A percentile compares a stretch with the other conserved stretches of the same genome.
phyloP scores from a whole-genome alignment of 2,888 invertebrate species.

The Cartodere bifasciata region DNA sequence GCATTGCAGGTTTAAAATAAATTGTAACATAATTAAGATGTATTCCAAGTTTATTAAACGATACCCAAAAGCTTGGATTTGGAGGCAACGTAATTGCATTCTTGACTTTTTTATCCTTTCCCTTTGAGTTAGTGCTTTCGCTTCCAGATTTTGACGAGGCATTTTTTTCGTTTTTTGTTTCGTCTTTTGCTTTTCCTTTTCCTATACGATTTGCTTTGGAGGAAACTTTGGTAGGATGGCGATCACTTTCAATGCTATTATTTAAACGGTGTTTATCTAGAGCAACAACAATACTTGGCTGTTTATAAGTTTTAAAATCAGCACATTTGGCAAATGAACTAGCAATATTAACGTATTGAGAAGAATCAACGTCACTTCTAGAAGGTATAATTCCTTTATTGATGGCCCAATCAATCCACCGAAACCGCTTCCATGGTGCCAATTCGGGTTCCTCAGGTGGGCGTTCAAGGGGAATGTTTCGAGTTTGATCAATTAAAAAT shows the following conservation, averaged over 20 bases:
- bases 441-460: constrained; percentile 26
- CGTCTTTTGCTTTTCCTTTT: no score
- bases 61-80: constrained; percentile 26
- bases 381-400: constrained; percentile 25
- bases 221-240: no score
- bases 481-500: constrained; percentile 29
- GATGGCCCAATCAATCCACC: constrained; percentile 37
- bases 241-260: no score
- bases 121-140: constrained; percentile 13
- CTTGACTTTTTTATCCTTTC: constrained; percentile 12
- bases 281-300: no score
- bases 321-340: constrained; percentile 20
- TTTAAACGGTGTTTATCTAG: no score
- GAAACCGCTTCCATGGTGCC: constrained; percentile 34
- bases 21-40: constrained; percentile 21
- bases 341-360: constrained; percentile 26
- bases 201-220: no score
- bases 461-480: constrained; percentile 30
- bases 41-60: constrained; percentile 22
- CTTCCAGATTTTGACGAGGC: constrained; percentile 6
- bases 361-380: constrained; percentile 18
- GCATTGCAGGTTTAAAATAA: constrained; percentile 26
- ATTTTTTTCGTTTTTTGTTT: no score
- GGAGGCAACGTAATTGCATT: constrained; percentile 14
- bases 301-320: constrained; percentile 6